Conservation (phyloP, 2,113 vertebrate genomes). For the Lanius collurio region DNA sequence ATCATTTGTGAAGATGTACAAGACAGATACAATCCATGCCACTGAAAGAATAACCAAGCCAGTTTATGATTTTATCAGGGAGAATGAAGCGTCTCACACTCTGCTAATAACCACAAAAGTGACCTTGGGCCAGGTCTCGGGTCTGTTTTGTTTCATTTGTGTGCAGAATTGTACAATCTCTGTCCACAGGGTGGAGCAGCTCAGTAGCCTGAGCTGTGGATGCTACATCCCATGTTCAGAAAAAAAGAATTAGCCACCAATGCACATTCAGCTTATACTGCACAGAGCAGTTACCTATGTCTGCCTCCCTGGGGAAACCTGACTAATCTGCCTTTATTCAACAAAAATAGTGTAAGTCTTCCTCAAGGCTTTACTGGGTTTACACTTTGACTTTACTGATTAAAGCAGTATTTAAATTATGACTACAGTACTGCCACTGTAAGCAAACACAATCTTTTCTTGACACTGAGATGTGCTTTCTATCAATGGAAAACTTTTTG, state of each 20-base stretch:
- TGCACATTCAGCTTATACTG: background rate
- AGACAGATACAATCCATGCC: background rate
- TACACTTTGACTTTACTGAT: background rate
- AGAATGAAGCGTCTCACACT: background rate
- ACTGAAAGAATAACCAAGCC: background rate
- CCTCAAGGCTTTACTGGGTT: background rate
- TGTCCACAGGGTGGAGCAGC: slow-evolving; percentile 63
- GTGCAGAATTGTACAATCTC: background rate
- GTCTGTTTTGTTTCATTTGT: background rate
- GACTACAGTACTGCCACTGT: background rate
- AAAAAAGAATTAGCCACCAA: background rate
- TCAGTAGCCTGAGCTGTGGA: background rate
- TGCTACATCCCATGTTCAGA: background rate
- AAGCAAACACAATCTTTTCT: background rate
- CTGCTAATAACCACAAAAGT: background rate
- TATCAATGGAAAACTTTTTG: background rate
- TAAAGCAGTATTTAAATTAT: background rate
- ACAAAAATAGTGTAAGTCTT: background rate
- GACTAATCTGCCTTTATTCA: background rate
- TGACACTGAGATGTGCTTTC: background rate
- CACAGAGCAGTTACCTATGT: background rate
- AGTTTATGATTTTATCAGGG: background rate
- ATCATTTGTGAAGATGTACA: background rate
- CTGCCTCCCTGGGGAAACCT: background rate
- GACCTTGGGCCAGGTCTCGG: background rate